Percentiles rank a stretch among this genome's conserved stretches.
phyloP scores from a whole-genome alignment of 1,140 invertebrate genomes.

The Monomorium pharaonis region DNA sequence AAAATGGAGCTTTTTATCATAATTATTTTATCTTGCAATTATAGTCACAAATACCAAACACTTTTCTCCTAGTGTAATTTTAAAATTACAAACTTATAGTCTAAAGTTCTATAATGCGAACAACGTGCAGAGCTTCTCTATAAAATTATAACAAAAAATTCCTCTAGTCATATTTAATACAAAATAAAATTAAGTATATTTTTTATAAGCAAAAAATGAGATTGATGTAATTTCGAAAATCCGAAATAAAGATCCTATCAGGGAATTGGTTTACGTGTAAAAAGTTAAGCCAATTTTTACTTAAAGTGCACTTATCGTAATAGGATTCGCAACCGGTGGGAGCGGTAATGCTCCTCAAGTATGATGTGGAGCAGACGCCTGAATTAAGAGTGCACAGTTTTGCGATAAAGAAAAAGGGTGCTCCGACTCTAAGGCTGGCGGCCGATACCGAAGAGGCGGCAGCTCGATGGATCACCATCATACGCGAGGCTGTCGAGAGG shows the following conservation, averaged over 20 bases:
- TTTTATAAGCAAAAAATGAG: background rate
- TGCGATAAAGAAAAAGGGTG: conserved; percentile 91
- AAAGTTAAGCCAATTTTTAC: background rate
- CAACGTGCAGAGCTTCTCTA: background rate
- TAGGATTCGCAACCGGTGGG: conserved; percentile 95
- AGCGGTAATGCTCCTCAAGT: conserved; percentile 94
- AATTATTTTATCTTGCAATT: too few species aligned
- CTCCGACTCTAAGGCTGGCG: conserved; percentile 92
- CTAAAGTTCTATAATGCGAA: too few species aligned
- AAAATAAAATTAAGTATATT: background rate
- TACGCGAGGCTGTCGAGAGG: conserved; percentile 89
- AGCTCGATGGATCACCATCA: conserved; percentile 90
- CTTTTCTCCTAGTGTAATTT: too few species aligned
- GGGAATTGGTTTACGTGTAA: background rate
- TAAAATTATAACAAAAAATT: background rate
- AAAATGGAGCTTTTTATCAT: too few species aligned
- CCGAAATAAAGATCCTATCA: background rate
- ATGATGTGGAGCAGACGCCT: conserved; percentile 89
- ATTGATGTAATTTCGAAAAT: background rate
- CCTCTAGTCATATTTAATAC: background rate
- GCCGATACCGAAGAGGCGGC: conserved; percentile 92
- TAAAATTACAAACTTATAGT: too few species aligned
- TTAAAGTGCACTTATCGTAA: background rate
- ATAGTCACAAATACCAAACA: too few species aligned
- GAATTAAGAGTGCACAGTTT: conserved; percentile 89